A percentile compares a stretch with the other conserved stretches of the same genome.
Conservation (phyloP, 92 coral and sea anemone species). For the Pocillopora meandrina region DNA sequence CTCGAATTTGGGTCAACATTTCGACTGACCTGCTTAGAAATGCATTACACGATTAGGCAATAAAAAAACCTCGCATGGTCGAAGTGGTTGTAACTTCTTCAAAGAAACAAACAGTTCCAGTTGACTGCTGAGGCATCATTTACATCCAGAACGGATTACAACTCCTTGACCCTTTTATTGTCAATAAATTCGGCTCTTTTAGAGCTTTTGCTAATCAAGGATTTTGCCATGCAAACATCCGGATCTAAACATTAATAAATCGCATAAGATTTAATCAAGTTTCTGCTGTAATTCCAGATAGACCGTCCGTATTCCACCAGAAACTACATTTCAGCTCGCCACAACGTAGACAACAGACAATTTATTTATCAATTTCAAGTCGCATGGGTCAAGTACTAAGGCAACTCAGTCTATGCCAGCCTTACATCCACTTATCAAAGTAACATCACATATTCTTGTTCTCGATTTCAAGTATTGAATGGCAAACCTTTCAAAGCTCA, state of each 20-base stretch:
- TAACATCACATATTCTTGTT: constrained; percentile 1
- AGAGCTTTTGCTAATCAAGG: constrained; percentile 9
- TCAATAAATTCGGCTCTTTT: constrained; percentile 26
- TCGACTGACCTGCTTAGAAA: background rate
- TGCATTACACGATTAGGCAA: background rate
- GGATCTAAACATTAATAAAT: constrained; percentile 18
- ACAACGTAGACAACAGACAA: background rate
- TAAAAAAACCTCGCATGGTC: background rate
- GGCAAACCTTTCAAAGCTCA: constrained; percentile 25
- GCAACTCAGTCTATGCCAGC: background rate
- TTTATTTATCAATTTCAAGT: no score
- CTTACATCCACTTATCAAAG: background rate
- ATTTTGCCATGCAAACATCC: constrained; percentile 41
- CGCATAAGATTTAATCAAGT: background rate
- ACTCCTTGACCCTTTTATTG: constrained; percentile 33
- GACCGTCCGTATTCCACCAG: background rate
- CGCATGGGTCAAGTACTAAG: constrained; percentile 28
- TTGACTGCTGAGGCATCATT: constrained; percentile 8
- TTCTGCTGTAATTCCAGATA: background rate
- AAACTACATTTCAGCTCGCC: background rate
- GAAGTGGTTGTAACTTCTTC: background rate
- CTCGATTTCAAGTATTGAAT: constrained; percentile 12
- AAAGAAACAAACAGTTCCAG: background rate
- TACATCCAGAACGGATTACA: constrained; percentile 24
- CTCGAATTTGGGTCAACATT: background rate